These are phyloP conservation scores for Ischnura elegans DNA, from an alignment of 2,888 invertebrate genomes.

Conservation along the genomic window DNA sequence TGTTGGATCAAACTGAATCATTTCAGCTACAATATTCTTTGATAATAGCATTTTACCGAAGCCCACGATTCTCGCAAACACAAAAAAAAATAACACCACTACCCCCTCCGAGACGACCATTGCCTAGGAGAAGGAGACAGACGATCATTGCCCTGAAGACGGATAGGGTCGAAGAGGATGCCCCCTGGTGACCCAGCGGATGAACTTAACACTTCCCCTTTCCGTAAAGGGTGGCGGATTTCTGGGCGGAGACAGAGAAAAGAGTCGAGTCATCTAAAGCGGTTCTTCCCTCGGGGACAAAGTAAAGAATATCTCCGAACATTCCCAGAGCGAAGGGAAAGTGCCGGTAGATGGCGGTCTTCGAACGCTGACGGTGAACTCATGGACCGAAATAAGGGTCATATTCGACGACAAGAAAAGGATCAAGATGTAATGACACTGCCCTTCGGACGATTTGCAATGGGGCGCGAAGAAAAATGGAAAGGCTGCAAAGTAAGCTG, in stretches of 20 bases:
- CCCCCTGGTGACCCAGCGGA: neutral
- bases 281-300: neutral
- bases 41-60: too few relatives aligned
- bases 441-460: neutral
- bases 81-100: neutral
- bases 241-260: neutral
- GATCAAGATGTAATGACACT: neutral
- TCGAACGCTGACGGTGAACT: neutral
- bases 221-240: neutral
- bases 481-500: neutral
- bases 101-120: neutral
- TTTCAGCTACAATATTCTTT: neutral
- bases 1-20: too few relatives aligned
- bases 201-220: neutral
- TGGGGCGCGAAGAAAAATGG: neutral
- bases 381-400: neutral
- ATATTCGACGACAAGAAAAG: neutral
- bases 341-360: conserved; percentile 7
- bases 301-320: neutral
- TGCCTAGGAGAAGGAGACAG: too few relatives aligned
- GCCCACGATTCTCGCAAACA: neutral
- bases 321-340: neutral
- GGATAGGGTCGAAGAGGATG: neutral
- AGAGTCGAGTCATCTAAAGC: conserved; percentile 18
- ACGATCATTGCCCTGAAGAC: neutral